Evolutionary conservation across 2,888 invertebrate genomes (phyloP).

Genomic region (Cremastobaeus sp.): DNA sequence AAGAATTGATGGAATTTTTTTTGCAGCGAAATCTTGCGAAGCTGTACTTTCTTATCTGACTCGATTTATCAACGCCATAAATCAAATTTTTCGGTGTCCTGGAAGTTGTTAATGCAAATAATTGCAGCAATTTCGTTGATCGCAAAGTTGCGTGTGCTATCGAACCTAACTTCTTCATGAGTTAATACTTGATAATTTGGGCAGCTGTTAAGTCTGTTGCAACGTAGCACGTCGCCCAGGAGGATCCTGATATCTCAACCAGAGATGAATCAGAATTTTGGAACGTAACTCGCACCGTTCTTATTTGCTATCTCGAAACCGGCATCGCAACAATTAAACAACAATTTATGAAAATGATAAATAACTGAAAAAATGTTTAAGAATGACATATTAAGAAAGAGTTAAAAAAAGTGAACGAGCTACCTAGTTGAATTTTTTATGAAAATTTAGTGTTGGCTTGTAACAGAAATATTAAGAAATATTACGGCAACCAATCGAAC

Average conservation of each 20-base stretch:
- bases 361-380: no score
- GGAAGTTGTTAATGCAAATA: slow-evolving; percentile 52
- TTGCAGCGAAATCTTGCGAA: slow-evolving; percentile 8
- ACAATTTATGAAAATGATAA: no score
- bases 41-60: slow-evolving; percentile 32
- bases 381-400: no score
- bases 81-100: slow-evolving; percentile 32
- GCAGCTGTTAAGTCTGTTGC: slow-evolving; percentile 32
- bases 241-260: slow-evolving; percentile 41
- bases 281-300: no score
- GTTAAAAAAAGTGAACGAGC: no score
- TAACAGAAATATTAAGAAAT: no score
- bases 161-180: slow-evolving; percentile 33
- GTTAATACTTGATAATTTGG: slow-evolving; percentile 51
- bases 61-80: slow-evolving; percentile 36
- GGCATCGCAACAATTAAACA: no score
- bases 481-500: slow-evolving; percentile 18
- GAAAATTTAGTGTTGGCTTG: no score
- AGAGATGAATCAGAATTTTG: slow-evolving; percentile 34
- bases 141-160: slow-evolving; percentile 19
- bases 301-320: no score
- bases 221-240: slow-evolving; percentile 9
- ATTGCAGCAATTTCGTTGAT: slow-evolving; percentile 49
- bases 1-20: slow-evolving; percentile 26
- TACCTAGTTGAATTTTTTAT: no score